phyloP scores from a whole-genome alignment of 2,797 vertebrate species.

The Ctenopoma multispine region DNA sequence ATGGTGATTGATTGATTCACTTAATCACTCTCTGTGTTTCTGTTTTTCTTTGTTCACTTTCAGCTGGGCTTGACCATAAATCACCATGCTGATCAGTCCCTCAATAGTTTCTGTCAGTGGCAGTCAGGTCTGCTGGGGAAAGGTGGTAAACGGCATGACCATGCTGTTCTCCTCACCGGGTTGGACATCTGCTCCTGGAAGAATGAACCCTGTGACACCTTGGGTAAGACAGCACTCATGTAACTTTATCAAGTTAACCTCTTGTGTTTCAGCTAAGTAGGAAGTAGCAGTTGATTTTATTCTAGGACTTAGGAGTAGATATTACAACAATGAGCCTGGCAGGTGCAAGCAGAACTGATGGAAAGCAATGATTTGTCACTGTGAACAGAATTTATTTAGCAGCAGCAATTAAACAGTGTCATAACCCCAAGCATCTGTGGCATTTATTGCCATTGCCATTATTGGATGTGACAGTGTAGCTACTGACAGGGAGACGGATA shows the following conservation, averaged over 20 bases:
- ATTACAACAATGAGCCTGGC: slow-evolving; percentile 6
- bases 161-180: slow-evolving; percentile 95
- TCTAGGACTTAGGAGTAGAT: not conserved
- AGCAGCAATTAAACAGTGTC: not conserved
- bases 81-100: slow-evolving; percentile 96
- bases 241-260: not conserved
- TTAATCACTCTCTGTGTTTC: not conserved
- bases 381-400: not conserved
- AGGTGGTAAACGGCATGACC: slow-evolving; percentile 94
- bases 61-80: slow-evolving; percentile 93
- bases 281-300: too few species aligned
- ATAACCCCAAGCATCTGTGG: not conserved
- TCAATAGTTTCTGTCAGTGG: slow-evolving; percentile 99
- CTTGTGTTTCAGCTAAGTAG: too few species aligned
- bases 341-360: not conserved
- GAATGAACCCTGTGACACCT: slow-evolving; percentile 96
- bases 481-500: not conserved
- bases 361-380: slow-evolving; percentile 5
- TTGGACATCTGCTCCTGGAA: slow-evolving; percentile 99
- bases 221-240: slow-evolving; percentile 83
- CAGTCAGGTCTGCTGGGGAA: slow-evolving; percentile 94
- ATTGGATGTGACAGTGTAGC: not conserved
- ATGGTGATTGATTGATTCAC: not conserved
- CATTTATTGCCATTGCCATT: not conserved
- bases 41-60: slow-evolving; percentile 8